phyloP scores from a whole-genome alignment of 2,888 invertebrate species.

The Acleris emargana region DNA sequence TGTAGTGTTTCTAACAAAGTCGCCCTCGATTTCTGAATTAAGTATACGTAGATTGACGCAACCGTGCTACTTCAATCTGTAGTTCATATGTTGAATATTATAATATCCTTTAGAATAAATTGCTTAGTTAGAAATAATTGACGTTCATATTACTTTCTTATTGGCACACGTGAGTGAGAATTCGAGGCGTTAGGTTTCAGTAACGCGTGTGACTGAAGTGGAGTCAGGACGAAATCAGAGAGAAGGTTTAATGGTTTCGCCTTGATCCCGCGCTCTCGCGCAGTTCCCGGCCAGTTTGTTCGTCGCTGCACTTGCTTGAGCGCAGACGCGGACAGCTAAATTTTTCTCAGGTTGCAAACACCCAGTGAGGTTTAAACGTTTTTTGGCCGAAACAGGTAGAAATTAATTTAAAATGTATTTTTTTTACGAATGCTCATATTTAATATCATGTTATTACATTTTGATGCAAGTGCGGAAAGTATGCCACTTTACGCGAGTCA shows the following conservation, averaged over 20 bases:
- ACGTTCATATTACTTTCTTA: constrained; percentile 15
- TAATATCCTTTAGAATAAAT: constrained; percentile 1
- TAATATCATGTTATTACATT: too few relatives aligned
- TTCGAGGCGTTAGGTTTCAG: constrained; percentile 37
- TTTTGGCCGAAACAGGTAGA: background rate
- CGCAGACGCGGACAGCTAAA: constrained; percentile 76
- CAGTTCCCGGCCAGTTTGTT: constrained; percentile 74
- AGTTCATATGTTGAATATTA: background rate
- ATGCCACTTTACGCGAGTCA: too few relatives aligned
- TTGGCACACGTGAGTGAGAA: constrained; percentile 8
- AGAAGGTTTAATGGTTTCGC: constrained; percentile 72
- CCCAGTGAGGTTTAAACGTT: constrained; percentile 49
- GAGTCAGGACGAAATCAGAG: constrained; percentile 60
- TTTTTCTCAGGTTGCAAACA: constrained; percentile 68
- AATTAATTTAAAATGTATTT: background rate
- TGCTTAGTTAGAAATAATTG: background rate
- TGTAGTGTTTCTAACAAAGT: too few relatives aligned
- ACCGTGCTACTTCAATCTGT: too few relatives aligned
- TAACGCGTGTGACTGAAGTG: constrained; percentile 53
- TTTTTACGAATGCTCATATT: too few relatives aligned
- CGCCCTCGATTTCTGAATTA: too few relatives aligned
- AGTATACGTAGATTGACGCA: too few relatives aligned
- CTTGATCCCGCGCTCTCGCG: constrained; percentile 69
- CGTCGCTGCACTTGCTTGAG: constrained; percentile 69
- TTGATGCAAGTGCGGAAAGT: too few relatives aligned